A percentile compares a stretch with the other conserved stretches of the same genome.
Conservation (phyloP, 2,113 vertebrate genomes). For the Rhodinocichla rosea region DNA sequence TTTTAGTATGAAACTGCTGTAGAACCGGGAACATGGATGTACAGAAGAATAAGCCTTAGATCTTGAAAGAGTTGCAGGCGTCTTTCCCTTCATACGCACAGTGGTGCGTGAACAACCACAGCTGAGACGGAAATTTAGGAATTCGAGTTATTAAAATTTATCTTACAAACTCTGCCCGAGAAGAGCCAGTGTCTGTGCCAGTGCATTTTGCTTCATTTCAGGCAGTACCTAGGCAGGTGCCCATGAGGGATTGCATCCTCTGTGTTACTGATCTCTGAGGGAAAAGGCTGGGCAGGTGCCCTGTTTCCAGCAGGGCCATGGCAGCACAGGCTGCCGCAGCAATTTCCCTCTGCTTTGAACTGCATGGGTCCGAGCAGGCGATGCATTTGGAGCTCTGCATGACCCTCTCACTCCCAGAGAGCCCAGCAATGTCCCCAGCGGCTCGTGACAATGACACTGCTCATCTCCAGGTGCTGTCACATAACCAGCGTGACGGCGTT, state of each 20-base stretch:
- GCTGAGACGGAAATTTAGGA: not conserved
- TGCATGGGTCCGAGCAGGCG: rapidly evolving
- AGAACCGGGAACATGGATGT: not conserved
- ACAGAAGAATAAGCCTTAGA: not conserved
- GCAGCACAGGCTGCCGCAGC: not conserved
- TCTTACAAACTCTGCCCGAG: not conserved
- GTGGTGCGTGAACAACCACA: rapidly evolving
- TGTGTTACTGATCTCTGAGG: not conserved
- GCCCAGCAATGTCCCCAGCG: not conserved
- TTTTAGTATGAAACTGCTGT: too few species aligned
- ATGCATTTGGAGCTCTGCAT: not conserved
- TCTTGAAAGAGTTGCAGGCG: too few species aligned
- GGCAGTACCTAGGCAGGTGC: not conserved
- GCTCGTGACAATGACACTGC: not conserved
- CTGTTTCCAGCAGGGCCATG: not conserved
- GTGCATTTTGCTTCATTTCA: not conserved
- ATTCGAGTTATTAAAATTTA: not conserved
- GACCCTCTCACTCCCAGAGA: not conserved
- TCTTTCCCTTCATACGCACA: rapidly evolving
- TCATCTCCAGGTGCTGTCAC: not conserved
- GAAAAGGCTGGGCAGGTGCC: not conserved
- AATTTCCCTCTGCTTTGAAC: not conserved
- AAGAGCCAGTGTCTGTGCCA: rapidly evolving
- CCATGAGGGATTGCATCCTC: rapidly evolving
- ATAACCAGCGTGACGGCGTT: not conserved